A percentile compares a stretch with the other conserved stretches of the same genome.
Evolutionary conservation across 2,888 invertebrate species (phyloP).

Genomic region (Automeris io): DNA sequence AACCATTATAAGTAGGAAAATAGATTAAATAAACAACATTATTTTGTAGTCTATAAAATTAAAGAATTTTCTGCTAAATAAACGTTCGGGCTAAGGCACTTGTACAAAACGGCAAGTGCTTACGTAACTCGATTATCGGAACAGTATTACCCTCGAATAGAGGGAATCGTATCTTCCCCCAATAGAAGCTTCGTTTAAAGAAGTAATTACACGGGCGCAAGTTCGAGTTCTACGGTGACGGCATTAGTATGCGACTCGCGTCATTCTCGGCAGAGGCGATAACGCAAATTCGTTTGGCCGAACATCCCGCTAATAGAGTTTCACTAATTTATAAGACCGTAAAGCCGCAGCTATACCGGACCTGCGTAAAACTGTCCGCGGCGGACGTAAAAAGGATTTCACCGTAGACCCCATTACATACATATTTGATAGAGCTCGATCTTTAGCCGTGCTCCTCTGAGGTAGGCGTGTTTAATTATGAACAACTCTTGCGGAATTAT

Average conservation of each 20-base stretch:
- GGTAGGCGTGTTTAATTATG: constrained; percentile 59
- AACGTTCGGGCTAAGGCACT: not conserved
- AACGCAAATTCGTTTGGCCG: constrained; percentile 75
- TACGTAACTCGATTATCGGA: constrained; percentile 54
- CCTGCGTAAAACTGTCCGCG: constrained; percentile 64
- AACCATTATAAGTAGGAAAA: no score
- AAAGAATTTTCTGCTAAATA: no score
- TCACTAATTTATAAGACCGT: constrained; percentile 75
- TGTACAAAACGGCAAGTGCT: constrained; percentile 7
- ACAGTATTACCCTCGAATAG: constrained; percentile 49
- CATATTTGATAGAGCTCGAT: constrained; percentile 64
- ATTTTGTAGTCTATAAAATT: no score
- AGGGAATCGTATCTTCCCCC: constrained; percentile 51
- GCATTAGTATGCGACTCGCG: constrained; percentile 68
- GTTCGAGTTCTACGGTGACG: constrained; percentile 46
- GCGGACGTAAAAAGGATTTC: constrained; percentile 67
- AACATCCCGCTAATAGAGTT: constrained; percentile 77
- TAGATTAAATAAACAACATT: no score
- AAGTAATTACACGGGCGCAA: constrained; percentile 70
- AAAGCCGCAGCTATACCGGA: constrained; percentile 52
- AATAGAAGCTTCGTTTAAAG: constrained; percentile 66
- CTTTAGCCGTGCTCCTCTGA: constrained; percentile 42
- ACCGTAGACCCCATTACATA: constrained; percentile 63
- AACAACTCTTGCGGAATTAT: constrained; percentile 44
- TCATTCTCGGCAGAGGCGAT: constrained; percentile 62